These are phyloP conservation scores for Hafferia zeledoni DNA, from an alignment of 2,797 vertebrate species.

Conservation along the genomic window DNA sequence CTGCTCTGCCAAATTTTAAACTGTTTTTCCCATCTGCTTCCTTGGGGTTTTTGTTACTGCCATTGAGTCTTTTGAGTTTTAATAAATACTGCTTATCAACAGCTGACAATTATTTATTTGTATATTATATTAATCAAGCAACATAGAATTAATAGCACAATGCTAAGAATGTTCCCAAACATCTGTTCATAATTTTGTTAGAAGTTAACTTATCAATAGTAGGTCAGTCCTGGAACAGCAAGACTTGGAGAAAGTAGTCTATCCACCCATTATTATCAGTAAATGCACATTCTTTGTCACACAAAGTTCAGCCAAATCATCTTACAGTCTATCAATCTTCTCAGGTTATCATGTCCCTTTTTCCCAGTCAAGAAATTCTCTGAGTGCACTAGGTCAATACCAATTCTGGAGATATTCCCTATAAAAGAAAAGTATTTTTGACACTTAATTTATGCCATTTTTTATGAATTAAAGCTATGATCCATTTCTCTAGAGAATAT, in stretches of 20 bases:
- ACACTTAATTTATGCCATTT: neutral
- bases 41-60: neutral
- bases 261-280: neutral
- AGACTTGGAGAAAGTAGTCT: neutral
- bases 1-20: constrained; percentile 2
- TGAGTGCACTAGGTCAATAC: neutral
- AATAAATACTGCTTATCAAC: neutral
- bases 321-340: neutral
- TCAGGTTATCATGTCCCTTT: neutral
- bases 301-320: constrained; percentile 2
- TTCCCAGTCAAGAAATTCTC: neutral
- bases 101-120: neutral
- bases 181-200: neutral
- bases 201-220: neutral
- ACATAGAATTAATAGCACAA: neutral
- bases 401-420: neutral
- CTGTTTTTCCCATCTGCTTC: neutral
- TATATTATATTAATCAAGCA: neutral
- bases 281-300: neutral
- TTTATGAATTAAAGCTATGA: neutral
- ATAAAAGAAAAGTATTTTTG: neutral
- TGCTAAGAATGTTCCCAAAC: neutral
- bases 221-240: neutral
- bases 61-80: neutral
- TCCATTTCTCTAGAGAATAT: neutral